Evolutionary conservation across 2,888 invertebrate genomes (phyloP).

Genomic region (Cheilosia variabilis): DNA sequence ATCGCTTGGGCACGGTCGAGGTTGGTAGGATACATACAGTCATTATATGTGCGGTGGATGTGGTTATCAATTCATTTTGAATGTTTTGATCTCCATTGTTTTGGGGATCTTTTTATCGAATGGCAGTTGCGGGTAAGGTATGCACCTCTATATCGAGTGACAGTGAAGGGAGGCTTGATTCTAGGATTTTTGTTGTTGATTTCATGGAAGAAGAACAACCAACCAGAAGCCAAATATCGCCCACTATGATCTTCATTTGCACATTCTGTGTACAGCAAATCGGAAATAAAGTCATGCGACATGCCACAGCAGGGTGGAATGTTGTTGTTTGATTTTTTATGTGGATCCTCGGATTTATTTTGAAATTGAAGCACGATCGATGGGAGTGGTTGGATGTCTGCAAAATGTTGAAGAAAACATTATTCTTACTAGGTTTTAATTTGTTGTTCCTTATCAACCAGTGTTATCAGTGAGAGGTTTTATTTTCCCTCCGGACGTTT

Average conservation of each 20-base stretch:
- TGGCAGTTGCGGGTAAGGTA: constrained; percentile 5
- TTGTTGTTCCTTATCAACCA: too few species aligned
- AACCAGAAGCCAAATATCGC: constrained; percentile 71
- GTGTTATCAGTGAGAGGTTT: too few species aligned
- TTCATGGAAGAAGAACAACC: constrained; percentile 63
- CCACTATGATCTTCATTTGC: constrained; percentile 73
- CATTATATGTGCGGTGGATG: constrained; percentile 1
- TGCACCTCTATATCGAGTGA: constrained; percentile 36
- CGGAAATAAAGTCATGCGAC: constrained; percentile 27
- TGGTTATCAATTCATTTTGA: constrained; percentile 74
- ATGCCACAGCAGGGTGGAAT: constrained; percentile 48
- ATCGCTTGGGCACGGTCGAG: constrained; percentile 72
- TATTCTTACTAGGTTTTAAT: too few species aligned
- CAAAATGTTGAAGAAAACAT: background rate
- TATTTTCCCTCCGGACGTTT: too few species aligned
- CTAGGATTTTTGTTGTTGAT: constrained; percentile 27
- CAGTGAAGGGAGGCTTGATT: constrained; percentile 26
- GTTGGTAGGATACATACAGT: constrained; percentile 22
- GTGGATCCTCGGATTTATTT: constrained; percentile 26
- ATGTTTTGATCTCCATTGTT: constrained; percentile 74
- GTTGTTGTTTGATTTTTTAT: background rate
- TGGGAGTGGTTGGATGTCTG: constrained; percentile 22
- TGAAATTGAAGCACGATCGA: constrained; percentile 53
- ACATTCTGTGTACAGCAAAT: constrained; percentile 9
- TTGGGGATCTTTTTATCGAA: constrained; percentile 67